Evolutionary conservation across 2,888 invertebrate species (phyloP), one percentile per base, ranked within the genome.

Genomic region (Plemyria rubiginata): DNA sequence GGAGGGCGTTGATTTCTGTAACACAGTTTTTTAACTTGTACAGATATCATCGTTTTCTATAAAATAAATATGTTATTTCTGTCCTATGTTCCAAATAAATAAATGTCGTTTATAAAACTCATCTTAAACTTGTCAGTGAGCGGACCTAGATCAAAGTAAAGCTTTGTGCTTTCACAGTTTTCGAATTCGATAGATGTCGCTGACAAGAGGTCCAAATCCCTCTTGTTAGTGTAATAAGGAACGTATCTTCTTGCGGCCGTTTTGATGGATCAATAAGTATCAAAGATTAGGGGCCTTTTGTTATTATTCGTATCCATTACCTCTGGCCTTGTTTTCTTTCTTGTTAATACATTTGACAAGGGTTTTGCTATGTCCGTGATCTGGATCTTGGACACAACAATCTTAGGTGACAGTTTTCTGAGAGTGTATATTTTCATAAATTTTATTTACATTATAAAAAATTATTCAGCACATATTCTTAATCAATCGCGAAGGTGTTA

Each of bases 211-310:
- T 65, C 68, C 57, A 75, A 77, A 78, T 76, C 77, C 80, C 73
- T 61, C 62, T 60, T 67, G 74, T 77, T 78, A 77, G 75, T 77
- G 79, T 75, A 74, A 80, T 78, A 76, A 75, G 22, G 78, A 81
- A 78, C 69, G 77, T 75, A 78, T 74, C 73, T 70, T 68, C 66
- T 70, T 70, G 67, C 68, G 63, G 81, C 74, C 72, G 74, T 76
- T 73, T 65, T 75, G 72, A 76, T 71, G 74, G 75, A 60, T 72
- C 75, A 71, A 79, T 79, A 77, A 77, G 73, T 71, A 71, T 72
- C 68, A 70, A 73, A 72, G 71, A 79, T 77, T 74, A 76, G 65
- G 63, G 56, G 57, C 68, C 71, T 70, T 66, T 67, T 67, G 65
- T 64, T 70, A 54, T 65, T 63, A 54, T 65, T 60, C 56, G 63